A percentile compares a stretch with the other conserved stretches of the same genome.
phyloP scores from a whole-genome alignment of 2,113 vertebrate species.

The Mugil cephalus region DNA sequence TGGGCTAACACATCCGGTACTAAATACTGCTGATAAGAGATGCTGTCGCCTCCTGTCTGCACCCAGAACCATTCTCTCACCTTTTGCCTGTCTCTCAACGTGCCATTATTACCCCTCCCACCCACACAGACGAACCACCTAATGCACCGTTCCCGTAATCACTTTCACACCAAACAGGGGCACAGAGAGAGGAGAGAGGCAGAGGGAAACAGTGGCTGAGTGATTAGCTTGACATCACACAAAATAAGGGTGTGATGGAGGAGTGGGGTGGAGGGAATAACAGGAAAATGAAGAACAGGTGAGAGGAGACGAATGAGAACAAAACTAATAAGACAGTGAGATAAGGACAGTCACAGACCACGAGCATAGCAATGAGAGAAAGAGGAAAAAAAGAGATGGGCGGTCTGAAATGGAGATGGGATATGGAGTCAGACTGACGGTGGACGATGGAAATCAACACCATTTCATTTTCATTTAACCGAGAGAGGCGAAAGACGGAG shows the following conservation, averaged over 20 bases:
- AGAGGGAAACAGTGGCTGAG: conserved; percentile 27
- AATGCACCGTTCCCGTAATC: conserved; percentile 50
- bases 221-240: conserved; percentile 68
- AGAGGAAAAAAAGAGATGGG: conserved; percentile 10
- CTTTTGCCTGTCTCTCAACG: conserved; percentile 69
- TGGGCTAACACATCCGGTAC: conserved; percentile 39
- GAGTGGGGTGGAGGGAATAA: background rate
- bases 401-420: conserved; percentile 45
- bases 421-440: conserved; percentile 15
- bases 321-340: conserved; percentile 67
- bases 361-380: conserved; percentile 25
- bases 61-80: conserved; percentile 41
- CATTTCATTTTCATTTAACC: conserved; percentile 62
- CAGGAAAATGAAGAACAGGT: conserved; percentile 62
- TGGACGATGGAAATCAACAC: conserved; percentile 63
- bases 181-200: conserved; percentile 18
- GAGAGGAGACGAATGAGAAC: conserved; percentile 62
- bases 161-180: conserved; percentile 54
- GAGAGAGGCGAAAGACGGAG: conserved; percentile 18
- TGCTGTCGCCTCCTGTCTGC: conserved; percentile 48
- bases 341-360: conserved; percentile 39
- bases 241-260: conserved; percentile 50
- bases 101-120: conserved; percentile 33
- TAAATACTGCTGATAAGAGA: conserved; percentile 64
- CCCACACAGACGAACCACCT: conserved; percentile 33